phyloP scores from a whole-genome alignment of 2,888 invertebrate species.

The Amphiduros pacificus region DNA sequence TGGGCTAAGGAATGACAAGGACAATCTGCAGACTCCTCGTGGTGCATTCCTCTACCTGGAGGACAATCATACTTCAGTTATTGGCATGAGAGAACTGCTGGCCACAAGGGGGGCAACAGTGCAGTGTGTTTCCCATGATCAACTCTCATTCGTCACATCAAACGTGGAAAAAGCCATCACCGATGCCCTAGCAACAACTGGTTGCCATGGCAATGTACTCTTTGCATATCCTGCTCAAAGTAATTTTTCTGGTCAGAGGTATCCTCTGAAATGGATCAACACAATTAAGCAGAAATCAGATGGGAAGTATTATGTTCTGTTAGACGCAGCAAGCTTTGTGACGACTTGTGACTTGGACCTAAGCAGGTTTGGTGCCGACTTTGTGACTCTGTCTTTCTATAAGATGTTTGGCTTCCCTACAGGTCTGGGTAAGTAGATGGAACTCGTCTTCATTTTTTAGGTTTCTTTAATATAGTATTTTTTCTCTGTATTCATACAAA shows the following conservation, averaged over 20 bases:
- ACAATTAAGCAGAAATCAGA: conserved; percentile 22
- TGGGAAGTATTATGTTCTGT: conserved; percentile 64
- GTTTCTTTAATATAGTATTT: too few relatives aligned
- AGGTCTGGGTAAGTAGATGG: conserved; percentile 66
- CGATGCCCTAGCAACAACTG: too few relatives aligned
- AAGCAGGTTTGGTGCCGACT: conserved; percentile 75
- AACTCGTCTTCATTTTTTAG: neutral
- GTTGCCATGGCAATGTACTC: conserved; percentile 60
- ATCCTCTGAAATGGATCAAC: conserved; percentile 75
- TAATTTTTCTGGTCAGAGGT: conserved; percentile 91
- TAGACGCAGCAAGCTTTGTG: conserved; percentile 86
- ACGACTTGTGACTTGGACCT: conserved; percentile 80
- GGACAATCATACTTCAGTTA: conserved; percentile 94
- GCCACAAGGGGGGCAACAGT: conserved; percentile 30
- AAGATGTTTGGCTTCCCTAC: conserved; percentile 97
- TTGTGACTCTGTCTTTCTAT: conserved; percentile 90
- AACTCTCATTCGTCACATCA: too few relatives aligned
- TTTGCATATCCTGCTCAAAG: conserved; percentile 90
- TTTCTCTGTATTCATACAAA: too few relatives aligned
- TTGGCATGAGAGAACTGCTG: conserved; percentile 85
- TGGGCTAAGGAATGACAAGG: neutral
- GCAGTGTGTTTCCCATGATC: too few relatives aligned
- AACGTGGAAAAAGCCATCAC: too few relatives aligned
- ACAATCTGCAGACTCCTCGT: neutral
- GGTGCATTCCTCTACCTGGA: conserved; percentile 73